These are phyloP conservation scores for Oreotrochilus melanogaster DNA, from an alignment of 2,113 vertebrate genomes.

Conservation along the genomic window DNA sequence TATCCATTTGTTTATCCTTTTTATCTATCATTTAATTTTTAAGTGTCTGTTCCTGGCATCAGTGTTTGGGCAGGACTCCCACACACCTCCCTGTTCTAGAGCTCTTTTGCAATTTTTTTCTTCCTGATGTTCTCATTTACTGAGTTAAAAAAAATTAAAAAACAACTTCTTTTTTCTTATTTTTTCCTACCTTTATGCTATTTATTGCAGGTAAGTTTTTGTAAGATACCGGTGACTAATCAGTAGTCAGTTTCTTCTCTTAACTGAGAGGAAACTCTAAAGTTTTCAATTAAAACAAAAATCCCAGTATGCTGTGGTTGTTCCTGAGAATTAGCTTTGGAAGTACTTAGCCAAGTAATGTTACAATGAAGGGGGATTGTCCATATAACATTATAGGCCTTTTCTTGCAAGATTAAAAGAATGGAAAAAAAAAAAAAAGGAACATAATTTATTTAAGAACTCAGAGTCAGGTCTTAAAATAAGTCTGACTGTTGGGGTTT, in stretches of 20 bases:
- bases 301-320: not conserved
- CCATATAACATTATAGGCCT: not conserved
- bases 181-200: not conserved
- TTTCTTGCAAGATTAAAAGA: not conserved
- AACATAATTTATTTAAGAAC: not conserved
- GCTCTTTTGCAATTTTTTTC: not conserved
- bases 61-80: not conserved
- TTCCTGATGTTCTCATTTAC: not conserved
- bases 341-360: not conserved
- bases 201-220: not conserved
- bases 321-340: not conserved
- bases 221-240: not conserved
- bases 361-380: not conserved
- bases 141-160: not conserved
- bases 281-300: not conserved
- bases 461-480: not conserved
- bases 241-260: not conserved
- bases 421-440: not conserved
- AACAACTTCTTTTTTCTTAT: rapidly evolving
- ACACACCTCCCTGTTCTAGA: not conserved
- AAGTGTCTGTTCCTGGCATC: not conserved
- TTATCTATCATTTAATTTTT: not conserved
- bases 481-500: not conserved
- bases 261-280: not conserved
- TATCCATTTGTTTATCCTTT: not conserved